Conservation (phyloP, 92 coral and sea anemone species). For the Porites evermanni region DNA sequence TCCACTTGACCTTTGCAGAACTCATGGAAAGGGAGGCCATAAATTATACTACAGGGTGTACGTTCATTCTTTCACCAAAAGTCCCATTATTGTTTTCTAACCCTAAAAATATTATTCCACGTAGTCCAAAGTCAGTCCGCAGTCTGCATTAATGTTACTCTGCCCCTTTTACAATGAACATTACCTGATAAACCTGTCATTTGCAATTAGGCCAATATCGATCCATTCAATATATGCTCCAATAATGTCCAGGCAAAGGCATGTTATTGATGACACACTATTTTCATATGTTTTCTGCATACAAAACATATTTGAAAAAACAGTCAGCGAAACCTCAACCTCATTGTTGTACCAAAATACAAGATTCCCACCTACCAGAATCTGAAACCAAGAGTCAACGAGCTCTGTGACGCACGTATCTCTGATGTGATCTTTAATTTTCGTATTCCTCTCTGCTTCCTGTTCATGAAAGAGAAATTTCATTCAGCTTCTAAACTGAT, state of each 20-base stretch:
- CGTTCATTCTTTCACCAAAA: too few relatives aligned
- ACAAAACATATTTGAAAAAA: not conserved
- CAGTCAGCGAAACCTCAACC: not conserved
- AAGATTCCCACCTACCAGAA: slow-evolving; percentile 68
- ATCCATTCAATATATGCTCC: slow-evolving; percentile 97
- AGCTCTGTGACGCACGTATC: slow-evolving; percentile 82
- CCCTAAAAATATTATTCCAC: too few relatives aligned
- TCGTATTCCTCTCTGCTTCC: slow-evolving; percentile 88
- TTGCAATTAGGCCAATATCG: slow-evolving; percentile 46
- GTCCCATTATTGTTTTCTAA: too few relatives aligned
- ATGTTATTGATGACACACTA: slow-evolving; percentile 76
- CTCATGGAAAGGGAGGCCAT: too few relatives aligned
- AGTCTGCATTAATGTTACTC: too few relatives aligned
- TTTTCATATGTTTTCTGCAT: slow-evolving; percentile 83
- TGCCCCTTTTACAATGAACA: too few relatives aligned
- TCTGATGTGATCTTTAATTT: slow-evolving; percentile 94
- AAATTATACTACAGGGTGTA: too few relatives aligned
- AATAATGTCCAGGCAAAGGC: slow-evolving; percentile 91
- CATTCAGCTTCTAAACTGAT: too few relatives aligned
- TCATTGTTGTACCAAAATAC: not conserved
- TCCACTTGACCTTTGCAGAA: too few relatives aligned
- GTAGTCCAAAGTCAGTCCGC: too few relatives aligned
- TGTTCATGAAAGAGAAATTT: slow-evolving; percentile 3
- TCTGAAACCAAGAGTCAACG: slow-evolving; percentile 89
- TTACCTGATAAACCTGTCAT: too few relatives aligned